phyloP scores from a whole-genome alignment of 2,113 vertebrate species.

The Myrmecobius fasciatus region DNA sequence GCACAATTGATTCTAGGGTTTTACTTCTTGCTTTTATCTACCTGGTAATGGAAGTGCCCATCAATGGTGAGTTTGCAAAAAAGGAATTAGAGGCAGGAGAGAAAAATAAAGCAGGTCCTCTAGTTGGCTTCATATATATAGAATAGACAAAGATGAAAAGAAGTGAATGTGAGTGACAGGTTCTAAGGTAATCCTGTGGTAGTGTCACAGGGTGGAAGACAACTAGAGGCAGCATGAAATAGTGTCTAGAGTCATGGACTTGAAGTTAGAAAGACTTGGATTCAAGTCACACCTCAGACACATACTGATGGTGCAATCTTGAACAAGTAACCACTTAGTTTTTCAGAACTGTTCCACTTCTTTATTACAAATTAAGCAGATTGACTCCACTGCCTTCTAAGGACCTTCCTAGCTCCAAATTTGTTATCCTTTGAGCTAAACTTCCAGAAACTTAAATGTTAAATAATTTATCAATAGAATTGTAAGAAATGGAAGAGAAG shows the following conservation, averaged over 20 bases:
- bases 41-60: neutral
- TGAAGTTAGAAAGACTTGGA: neutral
- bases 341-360: neutral
- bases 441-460: neutral
- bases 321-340: neutral
- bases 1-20: slow-evolving; percentile 17
- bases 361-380: neutral
- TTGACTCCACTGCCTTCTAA: neutral
- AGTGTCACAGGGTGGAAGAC: neutral
- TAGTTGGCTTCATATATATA: slow-evolving; percentile 23
- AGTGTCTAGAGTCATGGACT: neutral
- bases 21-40: slow-evolving; percentile 30
- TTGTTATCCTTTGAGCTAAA: neutral
- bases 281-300: neutral
- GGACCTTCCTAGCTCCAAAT: neutral
- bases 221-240: neutral
- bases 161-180: slow-evolving; percentile 26
- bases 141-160: slow-evolving; percentile 8
- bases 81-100: slow-evolving; percentile 44
- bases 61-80: slow-evolving; percentile 4
- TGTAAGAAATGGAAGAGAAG: neutral
- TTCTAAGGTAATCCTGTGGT: neutral
- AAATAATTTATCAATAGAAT: neutral
- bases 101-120: neutral
- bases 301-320: neutral